Conservation (phyloP, 2,888 invertebrate genomes). For the Amorpha juglandis region DNA sequence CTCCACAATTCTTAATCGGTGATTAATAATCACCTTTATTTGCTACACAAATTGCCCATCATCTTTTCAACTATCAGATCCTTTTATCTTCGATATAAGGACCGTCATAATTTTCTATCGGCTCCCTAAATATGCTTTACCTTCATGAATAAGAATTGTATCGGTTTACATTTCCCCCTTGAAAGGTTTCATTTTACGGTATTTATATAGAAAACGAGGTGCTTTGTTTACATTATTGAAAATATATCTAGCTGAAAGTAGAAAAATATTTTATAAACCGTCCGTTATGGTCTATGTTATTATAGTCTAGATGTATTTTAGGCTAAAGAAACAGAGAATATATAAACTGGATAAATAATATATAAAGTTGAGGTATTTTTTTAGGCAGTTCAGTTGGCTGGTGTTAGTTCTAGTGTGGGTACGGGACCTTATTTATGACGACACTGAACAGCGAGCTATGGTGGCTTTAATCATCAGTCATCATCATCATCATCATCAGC, state of each 20-base stretch:
- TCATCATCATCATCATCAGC: too few species aligned
- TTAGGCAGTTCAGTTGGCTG: too few species aligned
- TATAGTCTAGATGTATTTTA: background rate
- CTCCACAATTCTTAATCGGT: background rate
- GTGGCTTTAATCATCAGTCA: too few species aligned
- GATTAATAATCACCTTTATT: background rate
- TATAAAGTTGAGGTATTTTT: too few species aligned
- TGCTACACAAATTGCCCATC: background rate
- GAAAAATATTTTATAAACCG: background rate
- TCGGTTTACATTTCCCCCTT: conserved; percentile 24
- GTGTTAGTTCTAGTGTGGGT: too few species aligned
- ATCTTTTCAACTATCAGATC: background rate
- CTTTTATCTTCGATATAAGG: conserved; percentile 23
- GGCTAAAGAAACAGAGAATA: background rate
- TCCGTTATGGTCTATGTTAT: background rate
- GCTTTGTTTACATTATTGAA: conserved; percentile 40
- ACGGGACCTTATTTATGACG: too few species aligned
- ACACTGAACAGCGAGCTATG: too few species aligned
- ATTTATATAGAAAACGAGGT: conserved; percentile 46
- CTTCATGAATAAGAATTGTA: conserved; percentile 58
- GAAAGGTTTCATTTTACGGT: conserved; percentile 34
- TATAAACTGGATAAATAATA: background rate
- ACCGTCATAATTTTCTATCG: conserved; percentile 56
- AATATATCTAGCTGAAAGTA: conserved; percentile 21
- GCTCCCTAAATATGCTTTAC: conserved; percentile 52